Evolutionary conservation across 2,888 invertebrate genomes (phyloP), one percentile per base, ranked within the genome.

Genomic region (Phyllotreta striolata): DNA sequence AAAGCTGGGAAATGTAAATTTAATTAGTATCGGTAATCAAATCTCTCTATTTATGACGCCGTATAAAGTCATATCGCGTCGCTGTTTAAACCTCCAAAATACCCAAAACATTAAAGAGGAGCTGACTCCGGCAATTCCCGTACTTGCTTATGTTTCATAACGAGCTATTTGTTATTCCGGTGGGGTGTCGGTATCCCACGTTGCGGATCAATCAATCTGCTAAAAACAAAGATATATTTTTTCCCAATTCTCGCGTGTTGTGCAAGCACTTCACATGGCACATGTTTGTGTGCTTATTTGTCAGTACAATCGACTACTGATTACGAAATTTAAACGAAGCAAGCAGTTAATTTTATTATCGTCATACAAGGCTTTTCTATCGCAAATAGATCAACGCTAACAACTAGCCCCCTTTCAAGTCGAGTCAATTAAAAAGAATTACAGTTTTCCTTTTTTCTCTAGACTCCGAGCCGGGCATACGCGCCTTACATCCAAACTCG

Each of bases 1-100:
- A 73, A 75, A 70, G 72, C 70, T 72, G 70, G 24, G 72, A 70
- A 73, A 72, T 77, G 77, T 77, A 74, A 75, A 77, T 77, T 77
- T 77, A 78, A 78, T 78, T 76, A 78, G 75, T 69, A 63, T 56
- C 47, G 60, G 67, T 69, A 69, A 71, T 72, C 69, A 69, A 72
- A 70, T 72, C 64, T 67, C 66, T 60, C 68, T 65, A 70, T 62
- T 64, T 67, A 67, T 65, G 58, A 55, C 39, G 46, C 74, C 73
- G 73, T 75, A 75, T 75, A 74, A 74, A 67, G 67, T 67, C 54
- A 64, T 62, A 64, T 62, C 52, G 61, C 64, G 67, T 64, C 47
- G 47, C 35, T 34, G 57, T 39, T 63, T 46, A 46, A n/a, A 13
- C 55, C 44, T 37, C 41, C 66, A 51, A 63, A 66, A 65, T 43